phyloP scores from a whole-genome alignment of 2,888 invertebrate species.

The Eupithecia exiguata region DNA sequence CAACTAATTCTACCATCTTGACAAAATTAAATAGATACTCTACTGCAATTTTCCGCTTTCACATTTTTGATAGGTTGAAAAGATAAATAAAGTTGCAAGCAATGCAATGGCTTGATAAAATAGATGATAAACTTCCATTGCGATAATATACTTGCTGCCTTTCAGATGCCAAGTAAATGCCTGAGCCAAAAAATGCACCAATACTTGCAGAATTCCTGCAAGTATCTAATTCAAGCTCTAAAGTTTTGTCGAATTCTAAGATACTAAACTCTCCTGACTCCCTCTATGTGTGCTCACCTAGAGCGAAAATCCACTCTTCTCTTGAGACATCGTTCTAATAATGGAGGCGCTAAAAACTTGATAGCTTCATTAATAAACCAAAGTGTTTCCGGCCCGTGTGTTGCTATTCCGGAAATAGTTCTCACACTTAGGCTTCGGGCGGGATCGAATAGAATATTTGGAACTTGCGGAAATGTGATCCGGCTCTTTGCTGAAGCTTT shows the following conservation, averaged over 20 bases:
- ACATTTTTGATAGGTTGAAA: conserved; percentile 49
- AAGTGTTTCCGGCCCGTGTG: conserved; percentile 57
- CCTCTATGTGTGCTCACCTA: not conserved
- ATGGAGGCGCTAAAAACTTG: conserved; percentile 32
- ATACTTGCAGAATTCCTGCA: not conserved
- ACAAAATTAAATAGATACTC: conserved; percentile 20
- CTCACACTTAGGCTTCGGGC: conserved; percentile 49
- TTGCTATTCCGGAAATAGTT: conserved; percentile 64
- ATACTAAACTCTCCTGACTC: not conserved
- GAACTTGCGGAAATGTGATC: conserved; percentile 57
- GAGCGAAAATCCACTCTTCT: not conserved
- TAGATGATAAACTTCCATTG: conserved; percentile 55
- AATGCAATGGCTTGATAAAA: conserved; percentile 48
- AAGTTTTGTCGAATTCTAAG: not conserved
- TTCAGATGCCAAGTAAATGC: conserved; percentile 36
- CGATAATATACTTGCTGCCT: conserved; percentile 34
- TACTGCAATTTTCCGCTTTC: conserved; percentile 40
- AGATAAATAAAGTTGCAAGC: conserved; percentile 51
- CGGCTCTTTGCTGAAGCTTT: conserved; percentile 52
- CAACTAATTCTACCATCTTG: not conserved
- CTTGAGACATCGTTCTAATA: conserved; percentile 12
- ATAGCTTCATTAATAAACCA: conserved; percentile 43
- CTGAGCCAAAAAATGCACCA: conserved; percentile 5
- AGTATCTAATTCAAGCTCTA: not conserved
- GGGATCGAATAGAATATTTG: conserved; percentile 73